phyloP scores from a whole-genome alignment of 64 coral and sea anemone genomes.

The Acropora tenuis region DNA sequence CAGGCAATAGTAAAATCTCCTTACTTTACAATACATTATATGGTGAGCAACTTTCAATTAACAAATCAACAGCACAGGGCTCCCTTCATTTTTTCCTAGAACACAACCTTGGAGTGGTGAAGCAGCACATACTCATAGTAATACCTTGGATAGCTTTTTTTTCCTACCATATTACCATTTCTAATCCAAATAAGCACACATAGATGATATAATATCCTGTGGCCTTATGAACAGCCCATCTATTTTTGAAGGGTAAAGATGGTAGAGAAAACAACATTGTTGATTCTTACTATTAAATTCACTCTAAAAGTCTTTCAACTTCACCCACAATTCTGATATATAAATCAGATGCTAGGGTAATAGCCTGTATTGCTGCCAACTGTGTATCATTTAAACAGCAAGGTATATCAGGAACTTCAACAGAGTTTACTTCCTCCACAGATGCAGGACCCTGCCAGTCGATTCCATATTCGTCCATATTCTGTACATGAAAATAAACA shows the following conservation, averaged over 20 bases:
- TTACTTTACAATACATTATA: constrained; percentile 2
- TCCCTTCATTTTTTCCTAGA: not conserved
- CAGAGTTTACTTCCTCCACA: not conserved
- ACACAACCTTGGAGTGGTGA: constrained; percentile 10
- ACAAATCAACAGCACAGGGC: not conserved
- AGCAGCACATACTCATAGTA: not conserved
- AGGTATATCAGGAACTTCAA: constrained; percentile 56
- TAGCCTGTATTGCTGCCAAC: constrained; percentile 20
- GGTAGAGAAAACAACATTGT: constrained; percentile 11
- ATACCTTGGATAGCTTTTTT: not conserved
- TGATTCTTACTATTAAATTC: constrained; percentile 23
- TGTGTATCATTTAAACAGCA: constrained; percentile 37
- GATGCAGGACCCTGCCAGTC: constrained; percentile 60
- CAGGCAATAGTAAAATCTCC: constrained; percentile 10
- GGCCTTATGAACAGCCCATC: constrained; percentile 9
- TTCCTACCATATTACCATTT: constrained; percentile 3
- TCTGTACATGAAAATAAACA: not conserved
- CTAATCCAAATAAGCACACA: constrained; percentile 8
- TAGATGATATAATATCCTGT: not conserved
- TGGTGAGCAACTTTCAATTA: constrained; percentile 4
- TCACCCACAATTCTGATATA: constrained; percentile 45
- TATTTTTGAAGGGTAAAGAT: constrained; percentile 11
- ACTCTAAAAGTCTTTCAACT: constrained; percentile 35
- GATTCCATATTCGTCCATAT: constrained; percentile 50
- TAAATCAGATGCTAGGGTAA: constrained; percentile 1